Percentiles rank a stretch among this genome's conserved stretches.
These are phyloP conservation scores for Neoscelio sp. DNA, from an alignment of 2,888 invertebrate genomes.

Conservation along the genomic window DNA sequence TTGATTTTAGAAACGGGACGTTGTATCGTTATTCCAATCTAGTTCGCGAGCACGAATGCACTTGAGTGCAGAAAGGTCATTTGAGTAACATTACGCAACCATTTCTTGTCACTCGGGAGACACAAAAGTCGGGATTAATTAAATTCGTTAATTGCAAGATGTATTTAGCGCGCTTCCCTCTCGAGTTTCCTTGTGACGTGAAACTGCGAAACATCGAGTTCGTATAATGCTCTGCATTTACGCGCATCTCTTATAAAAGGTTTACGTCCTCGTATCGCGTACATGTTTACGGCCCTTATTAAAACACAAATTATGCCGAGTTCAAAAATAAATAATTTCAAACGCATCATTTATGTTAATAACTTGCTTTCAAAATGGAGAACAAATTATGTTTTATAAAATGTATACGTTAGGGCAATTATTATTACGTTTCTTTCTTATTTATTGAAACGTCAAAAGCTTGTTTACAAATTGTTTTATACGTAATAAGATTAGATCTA, in stretches of 20 bases:
- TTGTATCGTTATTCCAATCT: slow-evolving; percentile 11
- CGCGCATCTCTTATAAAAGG: slow-evolving; percentile 46
- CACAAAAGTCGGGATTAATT: slow-evolving; percentile 80
- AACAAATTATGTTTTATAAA: no score
- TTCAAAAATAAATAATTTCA: slow-evolving; percentile 15
- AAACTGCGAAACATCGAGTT: slow-evolving; percentile 49
- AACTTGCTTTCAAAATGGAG: not conserved
- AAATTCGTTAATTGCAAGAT: slow-evolving; percentile 82
- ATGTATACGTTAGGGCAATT: no score
- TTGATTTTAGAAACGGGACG: not conserved
- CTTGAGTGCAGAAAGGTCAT: slow-evolving; percentile 67
- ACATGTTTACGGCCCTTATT: slow-evolving; percentile 36
- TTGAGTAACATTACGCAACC: slow-evolving; percentile 78
- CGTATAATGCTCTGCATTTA: slow-evolving; percentile 36
- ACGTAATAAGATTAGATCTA: slow-evolving; percentile 40
- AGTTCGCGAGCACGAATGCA: slow-evolving; percentile 7
- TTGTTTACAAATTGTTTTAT: slow-evolving; percentile 48
- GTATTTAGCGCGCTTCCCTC: slow-evolving; percentile 75
- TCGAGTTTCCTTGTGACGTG: slow-evolving; percentile 47
- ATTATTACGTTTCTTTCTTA: no score
- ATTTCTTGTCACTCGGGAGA: slow-evolving; percentile 76
- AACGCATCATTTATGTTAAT: not conserved
- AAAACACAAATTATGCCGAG: slow-evolving; percentile 35
- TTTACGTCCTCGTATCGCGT: slow-evolving; percentile 24
- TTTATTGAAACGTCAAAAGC: slow-evolving; percentile 1